Percentiles rank a stretch among this genome's conserved stretches.
Evolutionary conservation across 1,140 invertebrate genomes (phyloP).

Genomic region (Drosophila trapezifrons): DNA sequence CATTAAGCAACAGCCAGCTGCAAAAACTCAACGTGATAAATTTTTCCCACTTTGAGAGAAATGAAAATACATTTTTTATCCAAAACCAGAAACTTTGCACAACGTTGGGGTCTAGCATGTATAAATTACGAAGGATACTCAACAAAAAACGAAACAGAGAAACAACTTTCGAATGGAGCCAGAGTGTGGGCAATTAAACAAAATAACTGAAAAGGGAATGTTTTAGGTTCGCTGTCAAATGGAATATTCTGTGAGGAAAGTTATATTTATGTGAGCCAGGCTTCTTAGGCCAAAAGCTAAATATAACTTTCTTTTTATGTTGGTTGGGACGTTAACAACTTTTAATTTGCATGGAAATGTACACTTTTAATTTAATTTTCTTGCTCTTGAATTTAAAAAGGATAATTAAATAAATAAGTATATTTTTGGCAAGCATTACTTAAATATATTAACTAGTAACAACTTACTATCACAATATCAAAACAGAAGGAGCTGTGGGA

Average conservation of each 20-base stretch:
- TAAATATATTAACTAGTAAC: too few relatives aligned
- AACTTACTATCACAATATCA: neutral
- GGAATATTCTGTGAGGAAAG: neutral
- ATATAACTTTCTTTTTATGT: neutral
- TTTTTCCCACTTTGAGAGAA: slow-evolving; percentile 39
- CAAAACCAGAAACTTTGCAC: slow-evolving; percentile 21
- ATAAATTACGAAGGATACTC: slow-evolving; percentile 19
- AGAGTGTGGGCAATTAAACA: slow-evolving; percentile 19
- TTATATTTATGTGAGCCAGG: neutral
- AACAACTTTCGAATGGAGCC: neutral
- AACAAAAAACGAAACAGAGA: neutral
- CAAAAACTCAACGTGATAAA: slow-evolving; percentile 55
- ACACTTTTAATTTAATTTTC: neutral
- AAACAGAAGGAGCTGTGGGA: neutral
- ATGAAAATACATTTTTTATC: slow-evolving; percentile 50
- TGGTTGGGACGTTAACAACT: neutral
- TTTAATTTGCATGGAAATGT: neutral
- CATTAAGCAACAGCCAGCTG: slow-evolving; percentile 51
- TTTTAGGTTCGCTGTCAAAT: neutral
- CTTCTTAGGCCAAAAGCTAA: neutral
- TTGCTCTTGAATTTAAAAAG: neutral
- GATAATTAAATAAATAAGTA: too few relatives aligned
- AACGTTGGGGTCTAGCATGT: slow-evolving; percentile 22
- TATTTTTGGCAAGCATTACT: too few relatives aligned
- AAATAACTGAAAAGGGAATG: neutral